Evolutionary conservation across 2,797 vertebrate genomes (phyloP).

Genomic region (Discoglossus pictus): DNA sequence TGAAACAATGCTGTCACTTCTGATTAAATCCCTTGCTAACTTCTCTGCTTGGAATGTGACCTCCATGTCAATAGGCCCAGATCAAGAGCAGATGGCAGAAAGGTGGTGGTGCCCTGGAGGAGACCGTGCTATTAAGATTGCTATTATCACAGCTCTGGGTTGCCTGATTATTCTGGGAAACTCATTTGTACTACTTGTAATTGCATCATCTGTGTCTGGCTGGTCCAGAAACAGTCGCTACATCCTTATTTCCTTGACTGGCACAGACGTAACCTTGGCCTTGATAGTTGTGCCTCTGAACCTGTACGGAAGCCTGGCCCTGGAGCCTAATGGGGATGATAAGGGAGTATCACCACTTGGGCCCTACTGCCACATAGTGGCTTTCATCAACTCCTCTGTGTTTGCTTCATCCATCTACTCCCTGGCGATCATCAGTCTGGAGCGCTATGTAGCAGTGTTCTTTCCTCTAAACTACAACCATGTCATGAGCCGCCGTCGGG

Average conservation of each 20-base stretch:
- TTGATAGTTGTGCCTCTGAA: constrained; percentile 82
- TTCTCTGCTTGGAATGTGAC: constrained; percentile 34
- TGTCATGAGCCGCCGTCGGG: constrained; percentile 72
- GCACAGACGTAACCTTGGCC: constrained; percentile 77
- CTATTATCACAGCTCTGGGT: constrained; percentile 72
- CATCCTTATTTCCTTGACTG: constrained; percentile 77
- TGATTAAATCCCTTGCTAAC: constrained; percentile 28
- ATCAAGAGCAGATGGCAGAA: background rate
- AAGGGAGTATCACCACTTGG: constrained; percentile 49
- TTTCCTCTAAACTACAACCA: constrained; percentile 75
- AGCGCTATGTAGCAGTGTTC: constrained; percentile 79
- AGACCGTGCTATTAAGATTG: constrained; percentile 67
- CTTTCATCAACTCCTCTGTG: constrained; percentile 76
- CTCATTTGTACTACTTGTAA: constrained; percentile 75
- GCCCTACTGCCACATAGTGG: constrained; percentile 74
- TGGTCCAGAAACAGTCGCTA: constrained; percentile 81
- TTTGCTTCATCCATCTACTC: constrained; percentile 83
- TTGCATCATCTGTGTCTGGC: constrained; percentile 78
- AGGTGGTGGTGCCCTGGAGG: background rate
- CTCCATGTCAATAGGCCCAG: background rate
- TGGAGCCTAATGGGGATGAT: constrained; percentile 68
- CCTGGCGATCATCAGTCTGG: constrained; percentile 75
- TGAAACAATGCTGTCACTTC: constrained; percentile 18
- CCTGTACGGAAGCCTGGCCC: constrained; percentile 73
- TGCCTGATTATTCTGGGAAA: constrained; percentile 79